These are phyloP conservation scores for Danaus melanippus DNA, from an alignment of 1,140 invertebrate species.

Conservation along the genomic window DNA sequence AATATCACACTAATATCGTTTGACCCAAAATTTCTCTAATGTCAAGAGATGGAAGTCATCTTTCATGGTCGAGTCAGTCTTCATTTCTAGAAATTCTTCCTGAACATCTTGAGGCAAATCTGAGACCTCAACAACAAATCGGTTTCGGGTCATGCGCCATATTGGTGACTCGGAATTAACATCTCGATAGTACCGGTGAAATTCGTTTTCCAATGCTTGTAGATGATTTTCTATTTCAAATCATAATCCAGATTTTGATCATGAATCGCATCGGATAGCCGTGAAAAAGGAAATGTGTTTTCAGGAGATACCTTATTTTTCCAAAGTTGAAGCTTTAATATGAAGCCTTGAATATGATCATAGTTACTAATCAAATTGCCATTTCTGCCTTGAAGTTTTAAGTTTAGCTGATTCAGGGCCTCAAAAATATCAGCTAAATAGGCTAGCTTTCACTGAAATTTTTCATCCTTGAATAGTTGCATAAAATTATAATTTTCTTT, in stretches of 20 bases:
- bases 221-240: too few species aligned
- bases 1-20: not conserved
- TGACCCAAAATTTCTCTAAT: slow-evolving; percentile 8
- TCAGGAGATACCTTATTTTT: not conserved
- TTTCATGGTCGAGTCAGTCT: slow-evolving; percentile 3
- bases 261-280: not conserved
- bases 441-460: not conserved
- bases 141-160: not conserved
- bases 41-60: not conserved
- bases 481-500: too few species aligned
- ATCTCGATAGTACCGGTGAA: slow-evolving; percentile 4
- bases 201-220: not conserved
- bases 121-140: not conserved
- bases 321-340: slow-evolving; percentile 6
- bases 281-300: not conserved
- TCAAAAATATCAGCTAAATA: slow-evolving; percentile 10
- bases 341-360: slow-evolving; percentile 2
- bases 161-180: slow-evolving; percentile 3
- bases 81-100: slow-evolving; percentile 6
- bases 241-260: too few species aligned
- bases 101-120: slow-evolving; percentile 2
- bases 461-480: not conserved
- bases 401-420: not conserved
- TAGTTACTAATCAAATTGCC: not conserved
- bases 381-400: slow-evolving; percentile 5